A percentile compares a stretch with the other conserved stretches of the same genome.
phyloP scores from a whole-genome alignment of 2,797 vertebrate genomes.

The Catamblyrhynchus diadema region DNA sequence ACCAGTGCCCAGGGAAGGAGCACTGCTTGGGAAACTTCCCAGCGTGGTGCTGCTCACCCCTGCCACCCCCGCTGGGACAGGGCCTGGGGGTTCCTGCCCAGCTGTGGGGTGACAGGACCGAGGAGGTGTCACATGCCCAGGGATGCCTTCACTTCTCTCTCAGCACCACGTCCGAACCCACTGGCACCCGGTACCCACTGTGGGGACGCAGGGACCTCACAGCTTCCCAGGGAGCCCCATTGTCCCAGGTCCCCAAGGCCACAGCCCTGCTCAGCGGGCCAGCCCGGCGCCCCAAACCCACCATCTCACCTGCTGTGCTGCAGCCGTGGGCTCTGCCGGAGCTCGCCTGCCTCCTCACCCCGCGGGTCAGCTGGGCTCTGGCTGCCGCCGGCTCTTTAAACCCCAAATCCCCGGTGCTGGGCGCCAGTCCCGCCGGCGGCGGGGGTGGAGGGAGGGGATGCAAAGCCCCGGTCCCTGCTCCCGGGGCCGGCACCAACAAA shows the following conservation, averaged over 20 bases:
- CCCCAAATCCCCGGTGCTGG: conserved; percentile 14
- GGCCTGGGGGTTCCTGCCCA: not conserved
- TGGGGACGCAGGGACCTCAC: not conserved
- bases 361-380: not conserved
- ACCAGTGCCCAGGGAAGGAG: not conserved
- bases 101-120: not conserved
- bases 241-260: fast-evolving
- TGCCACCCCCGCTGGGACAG: fast-evolving
- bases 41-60: fast-evolving
- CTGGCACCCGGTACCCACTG: not conserved
- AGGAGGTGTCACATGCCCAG: fast-evolving
- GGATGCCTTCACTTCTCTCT: not conserved
- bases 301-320: not conserved
- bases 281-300: fast-evolving
- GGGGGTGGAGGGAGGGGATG: conserved; percentile 53
- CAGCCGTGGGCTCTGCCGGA: not conserved
- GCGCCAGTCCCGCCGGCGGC: not conserved
- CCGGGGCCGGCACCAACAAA: conserved; percentile 32
- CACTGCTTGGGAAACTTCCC: not conserved
- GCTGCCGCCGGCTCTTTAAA: conserved; percentile 26
- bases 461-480: not conserved
- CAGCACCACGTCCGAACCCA: fast-evolving
- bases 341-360: not conserved
- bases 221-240: not conserved
- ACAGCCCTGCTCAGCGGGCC: fast-evolving